Conservation (phyloP, 1,140 invertebrate genomes). For the Dinoponera quadriceps region DNA sequence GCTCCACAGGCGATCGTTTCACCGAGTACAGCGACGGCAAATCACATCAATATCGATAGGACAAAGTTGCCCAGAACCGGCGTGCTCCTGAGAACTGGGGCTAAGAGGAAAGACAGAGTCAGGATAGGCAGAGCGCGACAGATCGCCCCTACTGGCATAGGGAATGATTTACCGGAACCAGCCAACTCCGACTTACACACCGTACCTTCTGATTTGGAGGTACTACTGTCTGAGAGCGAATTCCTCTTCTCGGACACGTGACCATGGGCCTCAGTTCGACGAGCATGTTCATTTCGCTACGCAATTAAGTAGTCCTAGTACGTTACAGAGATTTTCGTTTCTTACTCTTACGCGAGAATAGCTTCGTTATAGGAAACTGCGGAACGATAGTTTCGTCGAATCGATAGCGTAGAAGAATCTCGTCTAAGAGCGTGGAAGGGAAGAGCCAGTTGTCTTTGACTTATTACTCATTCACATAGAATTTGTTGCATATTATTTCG, state of each 20-base stretch:
- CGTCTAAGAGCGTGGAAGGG: conserved; percentile 55
- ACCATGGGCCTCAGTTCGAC: conserved; percentile 68
- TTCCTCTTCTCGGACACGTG: conserved; percentile 87
- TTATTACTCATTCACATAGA: background rate
- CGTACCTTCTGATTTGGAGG: conserved; percentile 88
- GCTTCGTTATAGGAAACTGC: background rate
- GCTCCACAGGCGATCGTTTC: conserved; percentile 39
- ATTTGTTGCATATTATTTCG: background rate
- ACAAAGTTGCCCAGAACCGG: conserved; percentile 82
- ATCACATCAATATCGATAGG: conserved; percentile 62
- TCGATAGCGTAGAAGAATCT: conserved; percentile 49
- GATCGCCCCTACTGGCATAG: conserved; percentile 68
- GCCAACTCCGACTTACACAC: conserved; percentile 87
- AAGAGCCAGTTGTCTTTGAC: conserved; percentile 26
- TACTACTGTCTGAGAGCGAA: conserved; percentile 88
- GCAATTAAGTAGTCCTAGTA: conserved; percentile 25
- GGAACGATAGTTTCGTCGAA: conserved; percentile 31
- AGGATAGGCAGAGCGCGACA: conserved; percentile 77
- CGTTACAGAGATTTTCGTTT: conserved; percentile 1
- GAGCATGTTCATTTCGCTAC: conserved; percentile 7
- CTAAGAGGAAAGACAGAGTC: conserved; percentile 80
- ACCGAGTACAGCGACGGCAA: conserved; percentile 23
- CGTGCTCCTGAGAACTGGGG: conserved; percentile 83
- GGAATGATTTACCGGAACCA: conserved; percentile 76
- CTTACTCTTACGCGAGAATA: conserved; percentile 8